phyloP scores from a whole-genome alignment of 2,797 vertebrate genomes.

The Propithecus deckenii region DNA sequence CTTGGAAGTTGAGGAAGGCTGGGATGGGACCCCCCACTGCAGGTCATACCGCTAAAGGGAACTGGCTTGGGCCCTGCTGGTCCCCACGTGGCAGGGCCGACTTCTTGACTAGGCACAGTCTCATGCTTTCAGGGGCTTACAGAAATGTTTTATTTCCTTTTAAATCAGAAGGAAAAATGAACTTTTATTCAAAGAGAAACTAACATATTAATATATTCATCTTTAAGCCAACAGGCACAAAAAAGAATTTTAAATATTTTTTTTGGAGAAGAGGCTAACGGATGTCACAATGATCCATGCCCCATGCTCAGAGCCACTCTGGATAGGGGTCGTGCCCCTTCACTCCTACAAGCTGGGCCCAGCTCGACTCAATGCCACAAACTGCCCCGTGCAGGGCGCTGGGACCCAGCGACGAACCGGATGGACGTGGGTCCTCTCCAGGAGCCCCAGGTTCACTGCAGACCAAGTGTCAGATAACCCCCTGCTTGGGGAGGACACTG shows the following conservation, averaged over 20 bases:
- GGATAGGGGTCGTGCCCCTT: neutral
- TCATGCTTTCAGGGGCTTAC: neutral
- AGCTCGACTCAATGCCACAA: neutral
- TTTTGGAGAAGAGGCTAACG: neutral
- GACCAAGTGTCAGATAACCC: neutral
- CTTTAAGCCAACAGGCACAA: neutral
- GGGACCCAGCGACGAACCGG: neutral
- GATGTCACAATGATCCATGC: neutral
- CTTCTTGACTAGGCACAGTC: neutral
- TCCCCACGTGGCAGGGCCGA: rapidly evolving
- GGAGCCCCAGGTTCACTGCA: neutral
- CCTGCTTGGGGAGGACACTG: too few relatives aligned
- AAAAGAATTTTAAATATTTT: neutral
- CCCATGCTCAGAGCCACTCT: neutral
- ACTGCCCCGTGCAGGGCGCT: neutral
- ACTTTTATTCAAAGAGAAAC: neutral
- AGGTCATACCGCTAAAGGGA: neutral
- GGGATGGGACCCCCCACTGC: neutral
- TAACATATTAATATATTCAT: neutral
- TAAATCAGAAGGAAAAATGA: neutral
- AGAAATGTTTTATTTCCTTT: neutral
- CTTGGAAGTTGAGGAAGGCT: neutral
- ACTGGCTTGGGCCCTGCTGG: neutral
- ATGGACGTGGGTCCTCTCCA: neutral
- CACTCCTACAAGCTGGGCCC: neutral